These are phyloP conservation scores for Sylvietta virens DNA, from an alignment of 2,113 vertebrate species.

Conservation along the genomic window DNA sequence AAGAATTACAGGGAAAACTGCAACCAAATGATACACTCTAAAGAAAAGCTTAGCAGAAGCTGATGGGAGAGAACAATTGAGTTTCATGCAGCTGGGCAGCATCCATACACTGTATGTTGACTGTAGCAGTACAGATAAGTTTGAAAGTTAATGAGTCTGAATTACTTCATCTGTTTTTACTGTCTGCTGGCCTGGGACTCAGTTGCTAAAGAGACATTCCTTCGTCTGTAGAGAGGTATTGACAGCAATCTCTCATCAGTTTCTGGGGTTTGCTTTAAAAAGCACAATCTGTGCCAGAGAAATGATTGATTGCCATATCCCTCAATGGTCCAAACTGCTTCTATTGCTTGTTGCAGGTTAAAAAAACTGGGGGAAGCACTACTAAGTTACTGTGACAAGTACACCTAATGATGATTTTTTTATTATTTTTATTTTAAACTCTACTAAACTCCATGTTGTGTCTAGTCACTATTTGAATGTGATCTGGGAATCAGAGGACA, in stretches of 20 bases:
- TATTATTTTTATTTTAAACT: not conserved
- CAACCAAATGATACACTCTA: not conserved
- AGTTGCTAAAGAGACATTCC: not conserved
- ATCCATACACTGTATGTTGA: not conserved
- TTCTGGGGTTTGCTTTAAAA: not conserved
- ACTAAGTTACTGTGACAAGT: not conserved
- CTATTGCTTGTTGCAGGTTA: not conserved
- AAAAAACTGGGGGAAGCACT: not conserved
- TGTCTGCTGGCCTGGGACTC: not conserved
- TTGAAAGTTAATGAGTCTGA: not conserved
- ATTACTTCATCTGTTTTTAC: not conserved
- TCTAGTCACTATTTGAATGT: not conserved
- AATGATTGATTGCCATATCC: not conserved
- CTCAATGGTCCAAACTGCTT: not conserved
- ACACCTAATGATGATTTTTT: not conserved
- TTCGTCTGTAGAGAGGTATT: not conserved
- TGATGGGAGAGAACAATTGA: not conserved
- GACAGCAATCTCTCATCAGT: not conserved
- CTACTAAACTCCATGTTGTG: not conserved
- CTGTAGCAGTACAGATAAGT: not conserved
- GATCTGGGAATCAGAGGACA: not conserved
- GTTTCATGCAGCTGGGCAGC: not conserved
- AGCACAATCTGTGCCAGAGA: not conserved
- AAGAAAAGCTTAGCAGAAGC: not conserved
- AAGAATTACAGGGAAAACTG: not conserved